Percentiles rank a stretch among this genome's conserved stretches.
Conservation (phyloP, 2,888 invertebrate species). For the Salpingus planirostris region DNA sequence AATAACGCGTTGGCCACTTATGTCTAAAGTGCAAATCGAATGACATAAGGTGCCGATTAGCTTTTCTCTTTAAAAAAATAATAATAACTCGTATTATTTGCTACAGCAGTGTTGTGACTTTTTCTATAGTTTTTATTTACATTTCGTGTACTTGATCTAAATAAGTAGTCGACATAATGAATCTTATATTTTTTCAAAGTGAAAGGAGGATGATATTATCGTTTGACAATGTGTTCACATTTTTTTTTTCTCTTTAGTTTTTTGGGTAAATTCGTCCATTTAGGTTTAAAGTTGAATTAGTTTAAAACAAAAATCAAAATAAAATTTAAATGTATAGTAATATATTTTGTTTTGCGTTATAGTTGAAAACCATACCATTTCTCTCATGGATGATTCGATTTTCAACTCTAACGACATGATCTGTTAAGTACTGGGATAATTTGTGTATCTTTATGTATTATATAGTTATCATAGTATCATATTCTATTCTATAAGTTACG, state of each 20-base stretch:
- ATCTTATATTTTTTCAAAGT: slow-evolving; percentile 5
- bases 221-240: slow-evolving; percentile 17
- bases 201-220: slow-evolving; percentile 10
- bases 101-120: slow-evolving; percentile 17
- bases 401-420: slow-evolving; percentile 23
- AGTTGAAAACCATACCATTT: slow-evolving; percentile 20
- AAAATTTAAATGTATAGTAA: slow-evolving; percentile 28
- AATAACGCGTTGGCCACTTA: slow-evolving; percentile 56
- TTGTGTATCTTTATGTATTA: slow-evolving; percentile 26
- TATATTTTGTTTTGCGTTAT: slow-evolving; percentile 30
- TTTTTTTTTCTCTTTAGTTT: slow-evolving; percentile 7
- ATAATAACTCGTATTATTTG: slow-evolving; percentile 8
- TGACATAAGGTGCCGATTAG: slow-evolving; percentile 5
- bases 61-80: slow-evolving; percentile 9
- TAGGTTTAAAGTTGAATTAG: slow-evolving; percentile 20
- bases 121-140: too few relatives aligned
- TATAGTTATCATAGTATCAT: slow-evolving; percentile 22
- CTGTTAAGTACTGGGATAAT: slow-evolving; percentile 22
- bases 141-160: slow-evolving; percentile 13
- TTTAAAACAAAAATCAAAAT: slow-evolving; percentile 22
- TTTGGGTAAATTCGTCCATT: slow-evolving; percentile 20
- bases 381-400: slow-evolving; percentile 13
- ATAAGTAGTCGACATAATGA: too few relatives aligned
- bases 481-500: slow-evolving; percentile 16
- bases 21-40: slow-evolving; percentile 44